Evolutionary conservation across 2,888 invertebrate genomes (phyloP).

Genomic region (Conus canariensis): DNA sequence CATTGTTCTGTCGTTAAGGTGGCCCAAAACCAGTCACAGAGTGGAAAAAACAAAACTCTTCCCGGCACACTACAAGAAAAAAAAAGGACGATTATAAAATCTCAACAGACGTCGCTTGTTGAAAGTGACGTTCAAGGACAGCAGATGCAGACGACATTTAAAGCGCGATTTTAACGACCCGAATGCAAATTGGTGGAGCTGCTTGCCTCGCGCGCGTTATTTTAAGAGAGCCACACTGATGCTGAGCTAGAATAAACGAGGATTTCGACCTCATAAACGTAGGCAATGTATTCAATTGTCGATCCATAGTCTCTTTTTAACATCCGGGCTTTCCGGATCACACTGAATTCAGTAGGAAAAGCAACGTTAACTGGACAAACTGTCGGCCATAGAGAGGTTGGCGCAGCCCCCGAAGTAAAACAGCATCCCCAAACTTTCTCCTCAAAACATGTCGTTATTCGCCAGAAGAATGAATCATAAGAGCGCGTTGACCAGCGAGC

Average conservation of each 20-base stretch:
- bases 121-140: not conserved
- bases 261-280: not conserved
- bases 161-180: not conserved
- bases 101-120: not conserved
- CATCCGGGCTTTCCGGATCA: no score
- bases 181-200: not conserved
- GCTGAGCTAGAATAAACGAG: not conserved
- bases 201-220: not conserved
- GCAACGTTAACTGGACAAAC: no score
- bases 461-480: no score
- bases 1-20: not conserved
- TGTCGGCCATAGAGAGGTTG: no score
- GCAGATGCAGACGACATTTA: not conserved
- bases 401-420: no score
- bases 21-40: not conserved
- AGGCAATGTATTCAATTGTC: not conserved
- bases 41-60: not conserved
- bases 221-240: not conserved
- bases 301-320: no score
- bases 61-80: no score
- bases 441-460: no score
- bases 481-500: no score
- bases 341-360: no score
- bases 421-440: no score
- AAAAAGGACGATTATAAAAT: not conserved